Percentiles rank a stretch among this genome's conserved stretches.
These are phyloP conservation scores for Charanyca ferruginea DNA, from an alignment of 2,888 invertebrate genomes.

Conservation along the genomic window DNA sequence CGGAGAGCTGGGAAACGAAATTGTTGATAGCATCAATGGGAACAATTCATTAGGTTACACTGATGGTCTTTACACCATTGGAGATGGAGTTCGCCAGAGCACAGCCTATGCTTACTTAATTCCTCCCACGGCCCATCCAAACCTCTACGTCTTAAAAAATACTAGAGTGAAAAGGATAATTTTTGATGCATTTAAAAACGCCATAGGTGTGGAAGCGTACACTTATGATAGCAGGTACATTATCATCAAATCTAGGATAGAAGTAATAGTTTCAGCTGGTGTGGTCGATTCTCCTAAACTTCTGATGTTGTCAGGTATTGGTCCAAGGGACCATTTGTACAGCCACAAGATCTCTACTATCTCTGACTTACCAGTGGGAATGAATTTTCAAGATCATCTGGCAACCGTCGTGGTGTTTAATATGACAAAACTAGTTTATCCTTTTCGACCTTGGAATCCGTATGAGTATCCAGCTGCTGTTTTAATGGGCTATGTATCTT, in stretches of 20 bases:
- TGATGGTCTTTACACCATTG: slow-evolving; percentile 51
- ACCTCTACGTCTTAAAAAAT: slow-evolving; percentile 46
- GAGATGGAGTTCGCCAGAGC: slow-evolving; percentile 50
- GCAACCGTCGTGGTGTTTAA: slow-evolving; percentile 69
- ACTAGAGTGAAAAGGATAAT: slow-evolving; percentile 36
- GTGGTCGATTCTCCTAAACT: slow-evolving; percentile 74
- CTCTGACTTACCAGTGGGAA: slow-evolving; percentile 73
- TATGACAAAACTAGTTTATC: slow-evolving; percentile 62
- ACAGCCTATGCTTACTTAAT: slow-evolving; percentile 26
- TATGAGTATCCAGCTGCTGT: slow-evolving; percentile 69
- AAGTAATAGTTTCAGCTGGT: slow-evolving; percentile 76
- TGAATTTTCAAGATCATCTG: slow-evolving; percentile 76
- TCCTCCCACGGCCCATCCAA: slow-evolving; percentile 23
- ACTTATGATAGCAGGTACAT: slow-evolving; percentile 38
- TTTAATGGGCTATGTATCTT: slow-evolving; percentile 43
- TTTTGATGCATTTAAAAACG: slow-evolving; percentile 49
- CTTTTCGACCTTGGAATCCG: slow-evolving; percentile 61
- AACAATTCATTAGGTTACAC: slow-evolving; percentile 75
- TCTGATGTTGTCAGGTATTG: slow-evolving; percentile 77
- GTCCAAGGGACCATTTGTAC: slow-evolving; percentile 70
- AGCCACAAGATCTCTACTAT: slow-evolving; percentile 67
- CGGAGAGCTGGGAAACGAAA: slow-evolving; percentile 78
- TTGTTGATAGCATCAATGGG: slow-evolving; percentile 68
- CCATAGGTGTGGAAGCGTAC: slow-evolving; percentile 69
- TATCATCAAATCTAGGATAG: slow-evolving; percentile 64